Evolutionary conservation across 2,113 vertebrate genomes (phyloP).

Genomic region (Apeltes quadracus): DNA sequence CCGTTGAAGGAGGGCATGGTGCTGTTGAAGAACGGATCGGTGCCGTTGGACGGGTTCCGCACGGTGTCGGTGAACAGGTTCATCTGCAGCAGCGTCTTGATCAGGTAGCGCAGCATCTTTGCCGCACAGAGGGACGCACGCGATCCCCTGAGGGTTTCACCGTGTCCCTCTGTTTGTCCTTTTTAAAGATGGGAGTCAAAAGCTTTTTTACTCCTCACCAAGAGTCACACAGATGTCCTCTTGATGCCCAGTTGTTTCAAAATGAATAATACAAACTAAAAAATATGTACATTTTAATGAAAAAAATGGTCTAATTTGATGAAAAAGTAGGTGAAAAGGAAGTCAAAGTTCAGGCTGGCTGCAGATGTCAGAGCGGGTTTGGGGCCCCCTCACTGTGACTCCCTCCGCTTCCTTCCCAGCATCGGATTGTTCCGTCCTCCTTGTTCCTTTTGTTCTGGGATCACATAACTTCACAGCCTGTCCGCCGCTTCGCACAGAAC

Average conservation of each 20-base stretch:
- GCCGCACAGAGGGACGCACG: conserved; percentile 28
- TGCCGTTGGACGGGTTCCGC: conserved; percentile 82
- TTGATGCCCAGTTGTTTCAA: conserved; percentile 4
- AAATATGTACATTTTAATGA: background rate
- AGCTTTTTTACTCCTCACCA: conserved; percentile 11
- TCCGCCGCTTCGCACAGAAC: conserved; percentile 58
- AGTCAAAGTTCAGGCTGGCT: conserved; percentile 11
- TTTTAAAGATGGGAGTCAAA: conserved; percentile 15
- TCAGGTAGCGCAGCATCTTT: conserved; percentile 94
- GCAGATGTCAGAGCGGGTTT: conserved; percentile 30
- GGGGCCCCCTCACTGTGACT: conserved; percentile 50
- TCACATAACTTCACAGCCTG: conserved; percentile 84
- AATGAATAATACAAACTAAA: background rate
- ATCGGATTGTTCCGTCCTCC: conserved; percentile 67
- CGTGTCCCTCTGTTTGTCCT: conserved; percentile 31
- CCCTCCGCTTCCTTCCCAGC: conserved; percentile 52
- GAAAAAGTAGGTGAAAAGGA: conserved; percentile 15
- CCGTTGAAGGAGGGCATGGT: conserved; percentile 82
- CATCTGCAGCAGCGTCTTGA: conserved; percentile 96
- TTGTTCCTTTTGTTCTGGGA: conserved; percentile 77
- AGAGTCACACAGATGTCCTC: conserved; percentile 11
- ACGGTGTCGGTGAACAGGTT: conserved; percentile 93
- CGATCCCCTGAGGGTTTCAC: conserved; percentile 3
- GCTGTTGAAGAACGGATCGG: conserved; percentile 83
- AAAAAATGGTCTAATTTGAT: background rate